A percentile compares a stretch with the other conserved stretches of the same genome.
Evolutionary conservation across 2,113 vertebrate genomes (phyloP).

Genomic region (Neotoma lepida): DNA sequence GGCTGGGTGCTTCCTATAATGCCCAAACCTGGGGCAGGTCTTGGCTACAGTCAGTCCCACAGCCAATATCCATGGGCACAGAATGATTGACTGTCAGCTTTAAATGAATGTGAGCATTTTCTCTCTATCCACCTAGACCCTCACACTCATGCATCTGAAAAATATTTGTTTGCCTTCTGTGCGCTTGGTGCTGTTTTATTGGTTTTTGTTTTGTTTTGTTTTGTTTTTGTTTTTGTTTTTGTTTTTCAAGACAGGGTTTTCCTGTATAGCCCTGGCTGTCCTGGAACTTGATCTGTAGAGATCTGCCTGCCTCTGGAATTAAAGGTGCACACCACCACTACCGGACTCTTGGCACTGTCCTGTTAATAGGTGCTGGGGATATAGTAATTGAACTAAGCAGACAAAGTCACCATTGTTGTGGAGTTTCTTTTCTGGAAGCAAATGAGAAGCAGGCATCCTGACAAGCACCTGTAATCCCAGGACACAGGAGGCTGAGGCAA

Average conservation of each 20-base stretch:
- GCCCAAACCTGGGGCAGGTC: not conserved
- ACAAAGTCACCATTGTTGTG: not conserved
- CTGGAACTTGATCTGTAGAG: not conserved
- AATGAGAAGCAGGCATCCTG: not conserved
- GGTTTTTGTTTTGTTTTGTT: not conserved
- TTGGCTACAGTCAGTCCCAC: not conserved
- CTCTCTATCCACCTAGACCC: not conserved
- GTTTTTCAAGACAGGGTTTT: not conserved
- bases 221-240: not conserved
- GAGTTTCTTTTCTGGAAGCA: conserved; percentile 18
- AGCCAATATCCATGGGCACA: not conserved
- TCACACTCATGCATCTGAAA: not conserved
- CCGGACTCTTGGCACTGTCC: not conserved
- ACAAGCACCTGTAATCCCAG: not conserved
- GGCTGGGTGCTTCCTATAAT: not conserved
- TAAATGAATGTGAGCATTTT: not conserved
- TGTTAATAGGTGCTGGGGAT: not conserved
- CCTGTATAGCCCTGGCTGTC: not conserved
- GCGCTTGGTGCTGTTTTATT: not conserved
- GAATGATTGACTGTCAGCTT: not conserved
- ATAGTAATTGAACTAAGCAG: not conserved
- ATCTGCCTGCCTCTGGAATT: not conserved
- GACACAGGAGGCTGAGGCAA: not conserved
- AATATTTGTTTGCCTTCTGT: not conserved
- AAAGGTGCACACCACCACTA: not conserved